These are phyloP conservation scores for Blastobasis adustella DNA, from an alignment of 2,888 invertebrate genomes.

Conservation along the genomic window DNA sequence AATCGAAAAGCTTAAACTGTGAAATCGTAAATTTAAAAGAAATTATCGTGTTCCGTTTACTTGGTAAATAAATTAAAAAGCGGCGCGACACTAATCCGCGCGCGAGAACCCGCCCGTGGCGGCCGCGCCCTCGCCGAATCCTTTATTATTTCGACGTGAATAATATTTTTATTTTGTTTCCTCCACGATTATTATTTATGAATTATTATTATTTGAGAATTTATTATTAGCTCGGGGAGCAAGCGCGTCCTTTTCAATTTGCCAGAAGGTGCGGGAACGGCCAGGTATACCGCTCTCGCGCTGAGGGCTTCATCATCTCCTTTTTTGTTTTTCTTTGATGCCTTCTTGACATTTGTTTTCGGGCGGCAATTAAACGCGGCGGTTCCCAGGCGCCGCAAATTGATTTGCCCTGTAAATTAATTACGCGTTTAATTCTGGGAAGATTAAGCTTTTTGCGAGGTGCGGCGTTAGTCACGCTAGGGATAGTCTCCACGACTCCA, in stretches of 20 bases:
- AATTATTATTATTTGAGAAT: slow-evolving; percentile 74
- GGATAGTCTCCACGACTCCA: too few species aligned
- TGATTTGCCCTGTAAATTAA: slow-evolving; percentile 56
- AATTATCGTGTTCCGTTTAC: slow-evolving; percentile 2
- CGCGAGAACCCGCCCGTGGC: slow-evolving; percentile 31
- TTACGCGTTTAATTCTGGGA: slow-evolving; percentile 41
- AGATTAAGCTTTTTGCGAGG: slow-evolving; percentile 18
- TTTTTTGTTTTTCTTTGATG: slow-evolving; percentile 43
- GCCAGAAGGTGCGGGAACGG: slow-evolving; percentile 58
- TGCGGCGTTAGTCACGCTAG: too few species aligned
- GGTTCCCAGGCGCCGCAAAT: slow-evolving; percentile 50
- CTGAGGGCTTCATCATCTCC: slow-evolving; percentile 25
- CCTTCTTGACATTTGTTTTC: slow-evolving; percentile 58
- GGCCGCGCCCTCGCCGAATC: slow-evolving; percentile 44
- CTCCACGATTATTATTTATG: slow-evolving; percentile 72
- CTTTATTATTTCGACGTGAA: slow-evolving; percentile 73
- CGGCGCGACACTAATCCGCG: slow-evolving; percentile 9
- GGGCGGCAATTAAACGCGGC: slow-evolving; percentile 49
- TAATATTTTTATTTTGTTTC: slow-evolving; percentile 69
- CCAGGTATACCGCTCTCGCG: slow-evolving; percentile 36
- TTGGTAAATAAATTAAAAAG: slow-evolving; percentile 6
- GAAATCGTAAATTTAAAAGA: background rate
- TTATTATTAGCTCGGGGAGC: slow-evolving; percentile 67
- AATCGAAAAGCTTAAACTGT: background rate
- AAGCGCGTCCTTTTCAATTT: slow-evolving; percentile 72